Percentiles rank a stretch among this genome's conserved stretches.
phyloP scores from a whole-genome alignment of 2,113 vertebrate species.

The Triplophysa dalaica region DNA sequence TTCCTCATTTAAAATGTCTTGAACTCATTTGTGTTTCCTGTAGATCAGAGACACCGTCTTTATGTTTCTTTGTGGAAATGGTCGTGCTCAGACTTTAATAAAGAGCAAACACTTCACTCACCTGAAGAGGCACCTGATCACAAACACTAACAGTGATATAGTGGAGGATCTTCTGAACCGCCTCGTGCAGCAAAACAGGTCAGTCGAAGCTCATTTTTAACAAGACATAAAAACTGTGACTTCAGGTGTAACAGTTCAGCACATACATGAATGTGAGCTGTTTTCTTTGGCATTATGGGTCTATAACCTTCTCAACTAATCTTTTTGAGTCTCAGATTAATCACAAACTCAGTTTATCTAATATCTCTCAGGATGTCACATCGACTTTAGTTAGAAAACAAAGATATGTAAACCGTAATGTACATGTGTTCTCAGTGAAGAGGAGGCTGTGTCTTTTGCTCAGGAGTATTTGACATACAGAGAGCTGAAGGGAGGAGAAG shows the following conservation, averaged over 20 bases:
- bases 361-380: no score
- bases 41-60: slow-evolving; percentile 83
- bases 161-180: slow-evolving; percentile 79
- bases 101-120: slow-evolving; percentile 80
- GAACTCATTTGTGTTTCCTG: neutral
- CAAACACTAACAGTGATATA: slow-evolving; percentile 58
- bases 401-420: neutral
- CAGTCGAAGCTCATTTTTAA: slow-evolving; percentile 41
- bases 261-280: neutral
- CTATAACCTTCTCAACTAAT: no score
- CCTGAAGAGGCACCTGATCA: slow-evolving; percentile 77
- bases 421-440: slow-evolving; percentile 66
- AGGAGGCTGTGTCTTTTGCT: slow-evolving; percentile 78
- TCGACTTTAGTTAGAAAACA: neutral
- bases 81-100: slow-evolving; percentile 76
- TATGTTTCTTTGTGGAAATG: slow-evolving; percentile 73
- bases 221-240: neutral
- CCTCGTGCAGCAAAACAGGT: slow-evolving; percentile 80
- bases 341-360: no score
- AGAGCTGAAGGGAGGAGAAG: slow-evolving; percentile 62
- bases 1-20: neutral
- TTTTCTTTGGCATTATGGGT: neutral
- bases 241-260: no score
- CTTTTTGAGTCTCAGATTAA: no score
- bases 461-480: slow-evolving; percentile 74